Percentiles rank a stretch among this genome's conserved stretches.
Conservation (phyloP, 2,113 vertebrate genomes). For the Phrynocephalus versicolor region DNA sequence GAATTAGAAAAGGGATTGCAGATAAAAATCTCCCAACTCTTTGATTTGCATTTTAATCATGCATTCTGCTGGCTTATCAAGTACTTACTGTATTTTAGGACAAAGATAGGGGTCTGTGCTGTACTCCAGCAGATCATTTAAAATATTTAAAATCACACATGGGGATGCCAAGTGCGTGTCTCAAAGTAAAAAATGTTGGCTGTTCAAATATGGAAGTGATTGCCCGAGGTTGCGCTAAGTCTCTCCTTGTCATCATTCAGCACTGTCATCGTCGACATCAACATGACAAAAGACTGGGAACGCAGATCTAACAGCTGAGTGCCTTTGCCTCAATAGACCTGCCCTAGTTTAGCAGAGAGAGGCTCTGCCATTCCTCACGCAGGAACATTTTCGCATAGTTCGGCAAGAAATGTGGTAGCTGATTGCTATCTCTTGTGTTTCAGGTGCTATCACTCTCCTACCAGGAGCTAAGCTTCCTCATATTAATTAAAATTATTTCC, state of each 20-base stretch:
- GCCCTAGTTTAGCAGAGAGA: conserved; percentile 28
- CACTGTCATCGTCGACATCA: conserved; percentile 20
- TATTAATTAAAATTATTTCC: background rate
- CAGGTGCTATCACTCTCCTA: background rate
- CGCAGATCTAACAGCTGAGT: conserved; percentile 8
- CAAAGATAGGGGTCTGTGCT: background rate
- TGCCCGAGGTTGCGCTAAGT: conserved; percentile 9
- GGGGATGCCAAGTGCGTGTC: conserved; percentile 16
- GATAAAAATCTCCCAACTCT: conserved; percentile 7
- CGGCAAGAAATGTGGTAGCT: background rate
- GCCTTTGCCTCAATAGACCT: conserved; percentile 20
- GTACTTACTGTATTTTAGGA: conserved; percentile 35
- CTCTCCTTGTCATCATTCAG: conserved; percentile 24
- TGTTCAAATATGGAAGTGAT: conserved; percentile 36
- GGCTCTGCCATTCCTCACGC: background rate
- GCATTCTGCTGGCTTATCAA: conserved; percentile 35
- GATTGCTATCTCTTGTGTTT: background rate
- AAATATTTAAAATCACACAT: conserved; percentile 30
- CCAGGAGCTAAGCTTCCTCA: background rate
- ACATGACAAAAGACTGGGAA: conserved; percentile 22
- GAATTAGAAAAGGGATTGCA: conserved; percentile 2
- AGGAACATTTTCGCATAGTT: background rate
- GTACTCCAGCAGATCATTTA: conserved; percentile 6
- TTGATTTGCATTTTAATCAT: conserved; percentile 34
- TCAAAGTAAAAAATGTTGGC: conserved; percentile 30